Evolutionary conservation across 2,797 vertebrate species (phyloP), one percentile per base, ranked within the genome.

Genomic region (Sphaeramia orbicularis): DNA sequence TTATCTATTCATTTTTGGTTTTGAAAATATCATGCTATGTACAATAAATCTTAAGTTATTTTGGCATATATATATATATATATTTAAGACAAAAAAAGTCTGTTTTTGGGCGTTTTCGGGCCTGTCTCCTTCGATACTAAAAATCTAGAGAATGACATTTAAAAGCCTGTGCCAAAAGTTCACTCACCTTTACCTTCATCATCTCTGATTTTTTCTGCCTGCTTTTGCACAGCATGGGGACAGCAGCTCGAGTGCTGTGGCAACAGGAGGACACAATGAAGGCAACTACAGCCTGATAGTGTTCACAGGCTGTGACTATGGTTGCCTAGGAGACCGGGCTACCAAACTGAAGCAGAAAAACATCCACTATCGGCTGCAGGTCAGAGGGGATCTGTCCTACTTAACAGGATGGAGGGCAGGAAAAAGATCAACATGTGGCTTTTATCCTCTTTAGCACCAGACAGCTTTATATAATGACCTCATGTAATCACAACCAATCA

Each of bases 231-330:
- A 98, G 96, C 64, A 95, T 95, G 58, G 95, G 95, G 30, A 78
- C 83, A 1, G 88, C 93, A 12, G 89, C 94, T 51, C 94, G 93
- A 45, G 87, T 94, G 93, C 88, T 5, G 79, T 96, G 79, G 79
- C 95, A 68, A 94, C 91, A 0, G 95, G 94, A 64, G 92, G 93
- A 4, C 82, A 88, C 6, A 10, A 89, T 4, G 85, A 91, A 51
- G 93, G 89, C 62, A 92, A 88, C 81, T 97, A 97, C 93, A 96
- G 95, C 76, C 79, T 85, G 75, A 91, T 92, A 4, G 85, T 96
- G 54, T 96, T 97, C 84, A 94, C 93, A 0, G 91, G 93, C 43
- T 97, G 96, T 96, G 92, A 97, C 89, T 95, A 94, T 4, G 91
- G 95, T 67, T 94, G 95, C 53, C 85, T 90, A 19, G 94, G 93